Percentiles rank a stretch among this genome's conserved stretches.
These are phyloP conservation scores for Cichladusa arquata DNA, from an alignment of 2,113 vertebrate genomes.

Conservation along the genomic window DNA sequence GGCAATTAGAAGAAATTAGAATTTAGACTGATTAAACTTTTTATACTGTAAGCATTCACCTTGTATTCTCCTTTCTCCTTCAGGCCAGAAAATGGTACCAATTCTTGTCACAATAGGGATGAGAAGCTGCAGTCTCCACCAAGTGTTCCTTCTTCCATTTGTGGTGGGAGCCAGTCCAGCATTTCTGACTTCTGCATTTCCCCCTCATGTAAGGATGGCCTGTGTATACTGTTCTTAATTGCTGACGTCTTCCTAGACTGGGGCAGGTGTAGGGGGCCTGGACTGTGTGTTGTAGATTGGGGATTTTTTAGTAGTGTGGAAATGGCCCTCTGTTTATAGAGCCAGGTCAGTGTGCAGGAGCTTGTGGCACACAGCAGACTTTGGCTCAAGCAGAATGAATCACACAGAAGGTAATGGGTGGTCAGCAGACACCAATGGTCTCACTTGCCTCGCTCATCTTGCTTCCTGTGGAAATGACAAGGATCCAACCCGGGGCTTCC, in stretches of 20 bases:
- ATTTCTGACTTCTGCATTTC: slow-evolving; percentile 64
- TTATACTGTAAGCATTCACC: not conserved
- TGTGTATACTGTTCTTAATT: not conserved
- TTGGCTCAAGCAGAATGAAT: not conserved
- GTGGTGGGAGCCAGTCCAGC: slow-evolving; percentile 68
- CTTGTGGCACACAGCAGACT: fast-evolving
- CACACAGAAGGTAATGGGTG: not conserved
- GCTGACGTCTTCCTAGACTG: not conserved
- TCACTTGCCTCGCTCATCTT: not conserved
- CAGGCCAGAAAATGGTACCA: slow-evolving; percentile 57
- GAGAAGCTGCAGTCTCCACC: slow-evolving; percentile 42
- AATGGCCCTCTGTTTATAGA: not conserved
- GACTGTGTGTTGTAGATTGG: not conserved
- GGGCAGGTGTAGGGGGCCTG: not conserved
- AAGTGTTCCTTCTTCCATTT: slow-evolving; percentile 54
- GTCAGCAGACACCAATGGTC: not conserved
- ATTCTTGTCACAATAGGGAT: slow-evolving; percentile 13
- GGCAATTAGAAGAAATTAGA: not conserved
- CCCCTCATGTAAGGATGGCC: slow-evolving; percentile 70
- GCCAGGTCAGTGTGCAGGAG: not conserved
- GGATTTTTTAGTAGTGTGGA: not conserved
- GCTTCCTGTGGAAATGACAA: not conserved
- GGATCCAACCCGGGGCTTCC: not conserved
- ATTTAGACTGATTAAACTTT: not conserved
- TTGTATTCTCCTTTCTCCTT: not conserved